Conservation (phyloP, 2,113 vertebrate genomes). For the Entelurus aequoreus region DNA sequence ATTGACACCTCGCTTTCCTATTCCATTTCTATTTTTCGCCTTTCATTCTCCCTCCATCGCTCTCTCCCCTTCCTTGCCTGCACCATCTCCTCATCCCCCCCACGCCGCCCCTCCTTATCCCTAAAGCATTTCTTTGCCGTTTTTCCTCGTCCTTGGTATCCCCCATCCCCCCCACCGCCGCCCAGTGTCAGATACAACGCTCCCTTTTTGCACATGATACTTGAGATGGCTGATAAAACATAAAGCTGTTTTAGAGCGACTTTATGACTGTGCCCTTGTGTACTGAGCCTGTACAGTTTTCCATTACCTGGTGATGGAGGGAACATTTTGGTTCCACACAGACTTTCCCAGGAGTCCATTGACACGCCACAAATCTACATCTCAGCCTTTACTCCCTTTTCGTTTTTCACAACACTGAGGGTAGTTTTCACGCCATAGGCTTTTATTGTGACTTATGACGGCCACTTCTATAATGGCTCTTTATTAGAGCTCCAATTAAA, state of each 20-base stretch:
- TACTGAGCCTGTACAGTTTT: constrained; percentile 53
- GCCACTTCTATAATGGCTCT: constrained; percentile 24
- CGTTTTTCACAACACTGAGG: constrained; percentile 23
- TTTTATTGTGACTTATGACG: constrained; percentile 13
- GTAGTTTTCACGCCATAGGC: constrained; percentile 8
- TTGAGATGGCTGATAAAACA: constrained; percentile 67
- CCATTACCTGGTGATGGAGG: constrained; percentile 60
- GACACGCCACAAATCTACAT: constrained; percentile 43
- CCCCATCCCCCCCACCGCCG: constrained; percentile 33
- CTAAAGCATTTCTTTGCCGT: constrained; percentile 61
- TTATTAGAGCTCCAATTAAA: constrained; percentile 28
- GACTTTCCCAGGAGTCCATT: constrained; percentile 50
- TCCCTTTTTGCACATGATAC: constrained; percentile 62
- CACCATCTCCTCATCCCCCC: constrained; percentile 27
- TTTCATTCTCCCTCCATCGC: constrained; percentile 63
- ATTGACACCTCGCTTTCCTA: constrained; percentile 89
- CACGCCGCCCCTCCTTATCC: constrained; percentile 40
- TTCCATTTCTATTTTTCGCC: constrained; percentile 71
- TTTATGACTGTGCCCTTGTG: constrained; percentile 69
- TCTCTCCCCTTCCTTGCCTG: constrained; percentile 49
- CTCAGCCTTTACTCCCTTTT: constrained; percentile 8
- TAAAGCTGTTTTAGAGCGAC: constrained; percentile 63
- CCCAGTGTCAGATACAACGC: constrained; percentile 53
- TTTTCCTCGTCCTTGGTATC: constrained; percentile 59
- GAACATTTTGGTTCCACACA: constrained; percentile 56